These are phyloP conservation scores for Palythoa heliodiscus DNA, from an alignment of 92 coral and sea anemone species.

Conservation along the genomic window DNA sequence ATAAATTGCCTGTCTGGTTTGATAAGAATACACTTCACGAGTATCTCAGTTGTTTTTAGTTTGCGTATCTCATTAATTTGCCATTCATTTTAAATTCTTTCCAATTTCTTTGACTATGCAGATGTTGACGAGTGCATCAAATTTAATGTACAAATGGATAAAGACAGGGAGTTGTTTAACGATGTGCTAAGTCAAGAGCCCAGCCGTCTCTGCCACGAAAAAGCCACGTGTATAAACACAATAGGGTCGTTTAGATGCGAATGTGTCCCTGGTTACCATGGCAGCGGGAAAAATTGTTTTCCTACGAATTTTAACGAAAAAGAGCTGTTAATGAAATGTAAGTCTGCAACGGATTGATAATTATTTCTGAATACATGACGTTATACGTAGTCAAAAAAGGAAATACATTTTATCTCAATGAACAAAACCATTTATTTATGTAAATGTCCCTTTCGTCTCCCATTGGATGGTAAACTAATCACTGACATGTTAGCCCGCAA, in stretches of 20 bases:
- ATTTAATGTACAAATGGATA: conserved; percentile 45
- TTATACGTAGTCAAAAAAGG: neutral
- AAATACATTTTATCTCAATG: too few relatives aligned
- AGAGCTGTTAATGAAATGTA: conserved; percentile 66
- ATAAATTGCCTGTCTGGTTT: too few relatives aligned
- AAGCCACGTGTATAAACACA: conserved; percentile 80
- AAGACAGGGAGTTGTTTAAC: conserved; percentile 52
- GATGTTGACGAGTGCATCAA: conserved; percentile 82
- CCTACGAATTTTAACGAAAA: conserved; percentile 53
- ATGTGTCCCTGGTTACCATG: conserved; percentile 89
- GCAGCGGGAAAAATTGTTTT: conserved; percentile 78
- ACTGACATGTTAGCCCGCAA: too few relatives aligned
- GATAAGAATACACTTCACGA: too few relatives aligned
- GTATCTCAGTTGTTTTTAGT: too few relatives aligned
- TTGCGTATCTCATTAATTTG: neutral
- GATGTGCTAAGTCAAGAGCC: conserved; percentile 57
- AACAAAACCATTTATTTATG: too few relatives aligned
- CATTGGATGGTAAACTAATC: too few relatives aligned
- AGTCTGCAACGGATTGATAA: conserved; percentile 28
- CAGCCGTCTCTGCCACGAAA: conserved; percentile 63
- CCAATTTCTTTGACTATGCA: conserved; percentile 39
- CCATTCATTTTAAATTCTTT: neutral
- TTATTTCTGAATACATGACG: neutral
- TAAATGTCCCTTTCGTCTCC: too few relatives aligned
- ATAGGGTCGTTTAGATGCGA: conserved; percentile 89